Base-by-base conservation (phyloP, 2,113 vertebrate species). In the Sylvilagus bachmani region DNA sequence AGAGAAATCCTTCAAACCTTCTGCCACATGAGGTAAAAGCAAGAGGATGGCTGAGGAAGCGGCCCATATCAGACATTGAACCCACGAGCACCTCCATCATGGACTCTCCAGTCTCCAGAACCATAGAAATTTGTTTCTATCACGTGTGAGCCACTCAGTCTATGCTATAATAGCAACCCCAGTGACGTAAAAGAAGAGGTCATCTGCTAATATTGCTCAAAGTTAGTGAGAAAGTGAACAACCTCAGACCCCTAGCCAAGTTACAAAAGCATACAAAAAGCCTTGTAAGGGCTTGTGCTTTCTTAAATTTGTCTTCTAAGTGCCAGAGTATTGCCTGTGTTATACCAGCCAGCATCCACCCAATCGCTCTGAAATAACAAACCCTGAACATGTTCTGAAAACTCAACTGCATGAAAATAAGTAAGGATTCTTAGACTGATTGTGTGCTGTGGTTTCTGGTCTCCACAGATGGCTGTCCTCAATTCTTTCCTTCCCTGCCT, bases 331-430 rank as follows among this genome's bases (percentile, higher is more conserved):
- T 73, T 73, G 3, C 67, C 66, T 84, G 22, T 86, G 16, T 38
- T 87, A n/a, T 71, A 44, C 29, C 36, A 84, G 67, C 22, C 36
- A 25, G 33, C 21, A 33, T 36, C 61, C 44, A 75, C 7, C 61
- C 62, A 61, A 38, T 69, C 22, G 62, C 55, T 88, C 31, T 69
- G 11, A 44, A 64, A 36, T 70, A 79, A 67, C 19, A 93, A 79
- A 85, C 66, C 25, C 10, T 80, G 17, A 67, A 51, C 44, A 79
- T 44, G 11, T 73, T 89, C 61, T 80, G 29, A 85, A 92, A 6
- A 79, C 29, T 66, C 6, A 89, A 84, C 58, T 80, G 79, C 33
- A 93, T 73, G 61, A 87, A 77, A 88, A 62, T 21, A 92, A 86
- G 71, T 27, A 73, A 87, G 19, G 19, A n/a, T 62, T 87, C 61